A percentile compares a stretch with the other conserved stretches of the same genome.
phyloP scores from a whole-genome alignment of 2,888 invertebrate genomes.

The Sepiola atlantica region DNA sequence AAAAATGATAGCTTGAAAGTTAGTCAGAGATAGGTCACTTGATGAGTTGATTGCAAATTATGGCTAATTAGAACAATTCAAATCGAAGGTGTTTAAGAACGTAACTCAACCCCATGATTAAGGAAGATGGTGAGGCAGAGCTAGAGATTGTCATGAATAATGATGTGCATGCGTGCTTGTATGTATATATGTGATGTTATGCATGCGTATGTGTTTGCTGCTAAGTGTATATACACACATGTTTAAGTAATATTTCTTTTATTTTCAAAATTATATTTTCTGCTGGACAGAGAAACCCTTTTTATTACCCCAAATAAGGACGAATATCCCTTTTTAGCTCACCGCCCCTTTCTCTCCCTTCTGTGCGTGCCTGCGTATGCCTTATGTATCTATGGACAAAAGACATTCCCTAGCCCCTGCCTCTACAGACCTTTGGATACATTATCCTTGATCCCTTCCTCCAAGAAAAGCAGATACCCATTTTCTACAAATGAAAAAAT shows the following conservation, averaged over 20 bases:
- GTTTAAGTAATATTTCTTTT: too few species aligned
- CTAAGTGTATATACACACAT: neutral
- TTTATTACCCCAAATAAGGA: neutral
- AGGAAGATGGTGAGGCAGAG: too few species aligned
- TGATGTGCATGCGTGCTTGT: neutral
- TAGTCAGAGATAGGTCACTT: too few species aligned
- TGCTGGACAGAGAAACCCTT: neutral
- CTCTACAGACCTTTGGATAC: neutral
- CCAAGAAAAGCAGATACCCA: neutral
- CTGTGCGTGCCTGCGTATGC: neutral
- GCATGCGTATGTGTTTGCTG: neutral
- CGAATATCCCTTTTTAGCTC: neutral
- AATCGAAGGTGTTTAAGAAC: too few species aligned
- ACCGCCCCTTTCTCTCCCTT: neutral
- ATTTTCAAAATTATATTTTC: too few species aligned
- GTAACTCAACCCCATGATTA: too few species aligned
- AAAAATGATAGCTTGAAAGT: too few species aligned
- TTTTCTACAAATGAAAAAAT: neutral
- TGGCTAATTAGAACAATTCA: too few species aligned
- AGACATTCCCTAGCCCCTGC: neutral
- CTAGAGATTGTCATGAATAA: too few species aligned
- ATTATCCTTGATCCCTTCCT: neutral
- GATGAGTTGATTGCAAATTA: too few species aligned
- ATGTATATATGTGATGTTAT: neutral
- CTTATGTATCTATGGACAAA: neutral